phyloP scores from a whole-genome alignment of 2,888 invertebrate genomes.

The Hecatera dysodea region DNA sequence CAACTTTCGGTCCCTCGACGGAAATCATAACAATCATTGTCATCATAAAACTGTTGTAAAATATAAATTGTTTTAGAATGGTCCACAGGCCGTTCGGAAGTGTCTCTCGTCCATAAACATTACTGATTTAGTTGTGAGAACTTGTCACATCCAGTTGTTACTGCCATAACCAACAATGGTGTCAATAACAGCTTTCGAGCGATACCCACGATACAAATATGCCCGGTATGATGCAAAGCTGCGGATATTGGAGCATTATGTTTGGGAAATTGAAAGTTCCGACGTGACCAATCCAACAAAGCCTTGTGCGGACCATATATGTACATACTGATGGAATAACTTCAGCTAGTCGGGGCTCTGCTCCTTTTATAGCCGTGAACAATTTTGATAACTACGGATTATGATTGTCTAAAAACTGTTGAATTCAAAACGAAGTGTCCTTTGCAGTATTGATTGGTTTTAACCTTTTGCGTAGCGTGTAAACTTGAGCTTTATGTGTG shows the following conservation, averaged over 20 bases:
- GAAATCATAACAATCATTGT: conserved; percentile 41
- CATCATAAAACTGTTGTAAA: conserved; percentile 40
- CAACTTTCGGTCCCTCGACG: conserved; percentile 19
- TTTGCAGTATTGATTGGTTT: conserved; percentile 41
- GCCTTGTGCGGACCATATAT: conserved; percentile 61
- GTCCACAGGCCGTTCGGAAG: conserved; percentile 17
- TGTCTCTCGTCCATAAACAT: conserved; percentile 34
- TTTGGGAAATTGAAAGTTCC: conserved; percentile 69
- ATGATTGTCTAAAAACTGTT: conserved; percentile 50
- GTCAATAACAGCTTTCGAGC: conserved; percentile 58
- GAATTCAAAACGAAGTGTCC: conserved; percentile 43
- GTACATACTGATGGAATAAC: conserved; percentile 47
- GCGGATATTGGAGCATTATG: conserved; percentile 52
- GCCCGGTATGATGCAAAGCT: conserved; percentile 61
- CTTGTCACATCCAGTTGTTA: conserved; percentile 31
- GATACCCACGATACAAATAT: conserved; percentile 61
- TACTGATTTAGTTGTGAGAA: conserved; percentile 51
- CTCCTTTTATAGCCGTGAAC: conserved; percentile 53
- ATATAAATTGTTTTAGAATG: conserved; percentile 42
- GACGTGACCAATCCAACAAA: conserved; percentile 62
- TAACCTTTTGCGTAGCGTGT: conserved; percentile 46
- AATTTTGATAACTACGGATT: conserved; percentile 39
- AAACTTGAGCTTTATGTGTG: conserved; percentile 25
- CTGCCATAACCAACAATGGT: conserved; percentile 33
- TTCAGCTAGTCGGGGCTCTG: conserved; percentile 42